Base-by-base conservation (phyloP, 2,797 vertebrate species). In the Sebastes vulpes region DNA sequence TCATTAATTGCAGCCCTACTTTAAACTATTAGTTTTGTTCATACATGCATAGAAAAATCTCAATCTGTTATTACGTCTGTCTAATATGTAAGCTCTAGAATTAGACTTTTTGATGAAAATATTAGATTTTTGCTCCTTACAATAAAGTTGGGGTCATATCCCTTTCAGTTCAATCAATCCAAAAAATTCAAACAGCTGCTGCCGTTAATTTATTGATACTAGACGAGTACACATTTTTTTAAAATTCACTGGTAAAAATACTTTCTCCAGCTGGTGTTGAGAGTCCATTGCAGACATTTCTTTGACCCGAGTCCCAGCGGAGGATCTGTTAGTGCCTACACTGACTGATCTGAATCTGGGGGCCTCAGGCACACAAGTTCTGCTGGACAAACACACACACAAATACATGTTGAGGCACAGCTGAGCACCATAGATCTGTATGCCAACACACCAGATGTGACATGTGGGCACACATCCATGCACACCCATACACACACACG, bases 371-470 rank as follows among this genome's bases (percentile, higher is more conserved):
- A 60, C 66, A 69, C 23, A 56, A 61, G 61, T 72, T 42, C 66
- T 75, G 54, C 64, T 35, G 64, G 72, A 80, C 75, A 56, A 25
- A 56, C 21, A 56, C 53, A 56, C 53, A 81, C 61, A 68, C 28
- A 75, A 35, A 81, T 52, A 73, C 73, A 88, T 50, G 71, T 50
- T 77, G 38, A 83, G 75, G 54, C 72, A 80, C 82, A 89, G 84
- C 84, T 88, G 89, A 90, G 81, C 65, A 77, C 68, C 48, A 59
- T 23, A 42, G 69, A 53, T 64, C 56, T 71, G 48, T 64, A 48
- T 66, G 78, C 72, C 87, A 85, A 72, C 46, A 72, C 64, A 83
- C 50, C 77, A 85, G 75, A 90, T 86, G 88, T 82, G 87, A 75
- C 72, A 25, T 26, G 23, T 5, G 11, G 4, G 1, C 42, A 53